Evolutionary conservation across 2,797 vertebrate species (phyloP), one percentile per base, ranked within the genome.

Genomic region (Periparus ater): DNA sequence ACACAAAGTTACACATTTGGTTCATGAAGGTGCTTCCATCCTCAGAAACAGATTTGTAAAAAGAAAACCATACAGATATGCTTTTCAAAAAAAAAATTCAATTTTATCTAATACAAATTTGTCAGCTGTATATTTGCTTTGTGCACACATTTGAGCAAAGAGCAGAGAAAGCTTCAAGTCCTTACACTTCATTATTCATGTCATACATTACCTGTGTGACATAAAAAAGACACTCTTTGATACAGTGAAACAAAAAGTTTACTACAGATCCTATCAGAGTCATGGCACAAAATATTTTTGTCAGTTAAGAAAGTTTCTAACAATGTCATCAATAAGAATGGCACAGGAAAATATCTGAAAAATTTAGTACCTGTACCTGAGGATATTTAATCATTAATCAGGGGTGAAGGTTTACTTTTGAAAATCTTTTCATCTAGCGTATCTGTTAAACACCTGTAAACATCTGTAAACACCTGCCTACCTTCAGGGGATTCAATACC

Each of bases 381-480:
- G 17, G 47, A 62, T 51, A 68, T 42, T 42, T 42, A 42, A 42
- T 38, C 36, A 27, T 48, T 89, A 79, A 51, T 70, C 40, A 82
- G n/a, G 63, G 7, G 29, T 67, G 26, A 71, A 85, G 12, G 6
- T 70, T 91, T 80, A 54, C 10, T 71, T 79, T 47, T 61, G 32
- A 83, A 89, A 95, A 63, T 57, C 26, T n/a, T 89, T 91, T 93
- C 25, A 83, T 75, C 71, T 78, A n/a, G 10, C n/a, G 58, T 65
- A 38, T 68, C 57, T 85, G 20, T 54, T 72, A 83, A 88, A 80
- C 44, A 87, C 38, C 63, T 89, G 44, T 79, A 88, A 93, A 92
- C 58, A 87, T 42, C 51, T 89, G 70, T 75, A 92, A 93, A 65
- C 22, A 85, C n/a, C 91, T 89, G 51, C 36, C 21, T 63, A 14